Evolutionary conservation across 2,888 invertebrate species (phyloP).

Genomic region (Tridacna crocea): DNA sequence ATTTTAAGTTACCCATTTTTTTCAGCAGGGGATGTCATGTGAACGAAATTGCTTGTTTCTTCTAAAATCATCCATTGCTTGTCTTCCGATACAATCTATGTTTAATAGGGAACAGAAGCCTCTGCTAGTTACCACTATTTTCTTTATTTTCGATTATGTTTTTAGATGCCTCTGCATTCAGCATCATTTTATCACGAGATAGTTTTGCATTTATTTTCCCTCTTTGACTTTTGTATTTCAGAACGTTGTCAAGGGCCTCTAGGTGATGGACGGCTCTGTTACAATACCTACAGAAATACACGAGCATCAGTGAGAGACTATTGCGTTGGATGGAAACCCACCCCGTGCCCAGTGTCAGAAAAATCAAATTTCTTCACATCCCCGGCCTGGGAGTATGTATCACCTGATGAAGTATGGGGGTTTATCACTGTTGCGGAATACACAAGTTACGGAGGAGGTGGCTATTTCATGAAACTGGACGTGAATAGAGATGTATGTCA

Average conservation of each 20-base stretch:
- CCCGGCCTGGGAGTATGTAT: slow-evolving; percentile 48
- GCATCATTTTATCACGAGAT: no score
- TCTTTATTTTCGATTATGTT: no score
- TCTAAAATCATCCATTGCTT: no score
- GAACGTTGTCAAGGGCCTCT: slow-evolving; percentile 49
- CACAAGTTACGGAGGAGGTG: slow-evolving; percentile 53
- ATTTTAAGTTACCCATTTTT: no score
- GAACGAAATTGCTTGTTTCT: no score
- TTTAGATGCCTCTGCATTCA: no score
- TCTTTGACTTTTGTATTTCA: slow-evolving; percentile 1
- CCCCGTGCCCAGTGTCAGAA: slow-evolving; percentile 46
- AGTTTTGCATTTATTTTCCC: no score
- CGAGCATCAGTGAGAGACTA: slow-evolving; percentile 31
- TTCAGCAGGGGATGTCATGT: no score
- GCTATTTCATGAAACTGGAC: slow-evolving; percentile 63
- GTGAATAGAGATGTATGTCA: slow-evolving; percentile 56
- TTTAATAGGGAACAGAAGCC: no score
- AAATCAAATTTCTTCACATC: slow-evolving; percentile 54
- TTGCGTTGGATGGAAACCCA: slow-evolving; percentile 44
- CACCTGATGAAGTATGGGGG: slow-evolving; percentile 55
- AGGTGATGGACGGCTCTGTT: slow-evolving; percentile 33
- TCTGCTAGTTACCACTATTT: no score
- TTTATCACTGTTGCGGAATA: slow-evolving; percentile 52
- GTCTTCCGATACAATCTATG: no score
- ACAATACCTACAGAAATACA: slow-evolving; percentile 36